phyloP scores from a whole-genome alignment of 2,888 invertebrate genomes.

The Scaptomyza cyrtandrae region DNA sequence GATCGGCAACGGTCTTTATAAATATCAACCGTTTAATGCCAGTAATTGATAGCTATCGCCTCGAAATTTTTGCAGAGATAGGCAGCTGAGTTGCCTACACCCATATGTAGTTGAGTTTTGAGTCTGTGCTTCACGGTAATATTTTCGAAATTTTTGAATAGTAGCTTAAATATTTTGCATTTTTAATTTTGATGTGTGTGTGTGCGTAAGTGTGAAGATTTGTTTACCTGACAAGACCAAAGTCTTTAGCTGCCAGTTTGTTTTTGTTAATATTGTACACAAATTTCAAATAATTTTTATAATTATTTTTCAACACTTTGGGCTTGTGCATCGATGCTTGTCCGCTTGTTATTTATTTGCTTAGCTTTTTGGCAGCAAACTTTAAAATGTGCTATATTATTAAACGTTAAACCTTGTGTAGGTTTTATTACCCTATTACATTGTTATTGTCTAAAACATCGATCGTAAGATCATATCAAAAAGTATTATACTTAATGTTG shows the following conservation, averaged over 20 bases:
- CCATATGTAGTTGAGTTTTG: constrained; percentile 9
- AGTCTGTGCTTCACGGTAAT: constrained; percentile 36
- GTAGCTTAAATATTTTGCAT: constrained; percentile 7
- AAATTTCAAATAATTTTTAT: constrained; percentile 31
- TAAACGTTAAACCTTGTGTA: constrained; percentile 1
- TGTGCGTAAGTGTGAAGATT: neutral
- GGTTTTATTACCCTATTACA: too few species aligned
- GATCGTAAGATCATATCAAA: constrained; percentile 35
- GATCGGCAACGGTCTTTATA: constrained; percentile 47
- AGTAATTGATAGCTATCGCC: constrained; percentile 58
- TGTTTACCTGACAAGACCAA: constrained; percentile 27
- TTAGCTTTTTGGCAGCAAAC: constrained; percentile 15
- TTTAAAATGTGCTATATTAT: neutral
- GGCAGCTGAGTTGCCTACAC: constrained; percentile 51
- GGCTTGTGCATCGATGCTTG: constrained; percentile 18
- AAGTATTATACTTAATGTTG: neutral
- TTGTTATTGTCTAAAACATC: constrained; percentile 12
- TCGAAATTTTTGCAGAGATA: constrained; percentile 35
- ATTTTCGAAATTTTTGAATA: neutral
- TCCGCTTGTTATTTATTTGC: constrained; percentile 19
- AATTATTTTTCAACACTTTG: constrained; percentile 24
- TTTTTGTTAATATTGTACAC: constrained; percentile 22
- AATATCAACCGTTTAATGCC: constrained; percentile 52
- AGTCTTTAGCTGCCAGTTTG: constrained; percentile 8
- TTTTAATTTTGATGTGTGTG: constrained; percentile 15